Evolutionary conservation across 2,113 vertebrate genomes (phyloP).

Genomic region (Dunckerocampus dactyliophorus): DNA sequence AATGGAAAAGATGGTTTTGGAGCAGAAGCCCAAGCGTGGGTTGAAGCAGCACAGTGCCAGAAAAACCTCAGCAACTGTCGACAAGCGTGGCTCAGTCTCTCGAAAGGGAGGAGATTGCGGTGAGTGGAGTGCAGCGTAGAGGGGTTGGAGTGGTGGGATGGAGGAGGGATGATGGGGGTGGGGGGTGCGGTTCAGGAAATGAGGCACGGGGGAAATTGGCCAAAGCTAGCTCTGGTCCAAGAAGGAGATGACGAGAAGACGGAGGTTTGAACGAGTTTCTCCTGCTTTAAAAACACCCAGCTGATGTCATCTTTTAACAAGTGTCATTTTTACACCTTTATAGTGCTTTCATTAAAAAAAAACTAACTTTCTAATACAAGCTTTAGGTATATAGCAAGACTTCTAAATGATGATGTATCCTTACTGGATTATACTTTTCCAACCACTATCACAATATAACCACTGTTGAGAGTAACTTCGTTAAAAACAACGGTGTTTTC

Average conservation of each 20-base stretch:
- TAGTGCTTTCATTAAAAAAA: too few relatives aligned
- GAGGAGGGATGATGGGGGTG: conserved; percentile 25
- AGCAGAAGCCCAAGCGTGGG: conserved; percentile 62
- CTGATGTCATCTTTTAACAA: not conserved
- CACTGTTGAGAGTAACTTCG: too few relatives aligned
- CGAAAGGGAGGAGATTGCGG: conserved; percentile 39
- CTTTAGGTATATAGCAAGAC: not conserved
- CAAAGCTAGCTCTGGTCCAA: conserved; percentile 49
- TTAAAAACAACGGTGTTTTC: too few relatives aligned
- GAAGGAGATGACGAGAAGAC: conserved; percentile 12
- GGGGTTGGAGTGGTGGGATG: conserved; percentile 2
- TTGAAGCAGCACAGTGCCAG: conserved; percentile 51
- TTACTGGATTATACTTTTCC: too few relatives aligned
- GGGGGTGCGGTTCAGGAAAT: conserved; percentile 47
- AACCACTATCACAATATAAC: too few relatives aligned
- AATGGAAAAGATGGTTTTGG: conserved; percentile 61
- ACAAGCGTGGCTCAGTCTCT: conserved; percentile 51
- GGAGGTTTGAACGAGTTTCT: conserved; percentile 20
- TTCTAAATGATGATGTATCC: too few relatives aligned
- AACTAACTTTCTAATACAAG: too few relatives aligned
- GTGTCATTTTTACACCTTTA: too few relatives aligned
- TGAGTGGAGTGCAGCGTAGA: conserved; percentile 36
- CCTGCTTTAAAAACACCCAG: not conserved
- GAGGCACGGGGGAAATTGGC: conserved; percentile 56
- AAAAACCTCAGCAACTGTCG: conserved; percentile 57